Evolutionary conservation across 2,797 vertebrate genomes (phyloP).

Genomic region (Coluber constrictor): DNA sequence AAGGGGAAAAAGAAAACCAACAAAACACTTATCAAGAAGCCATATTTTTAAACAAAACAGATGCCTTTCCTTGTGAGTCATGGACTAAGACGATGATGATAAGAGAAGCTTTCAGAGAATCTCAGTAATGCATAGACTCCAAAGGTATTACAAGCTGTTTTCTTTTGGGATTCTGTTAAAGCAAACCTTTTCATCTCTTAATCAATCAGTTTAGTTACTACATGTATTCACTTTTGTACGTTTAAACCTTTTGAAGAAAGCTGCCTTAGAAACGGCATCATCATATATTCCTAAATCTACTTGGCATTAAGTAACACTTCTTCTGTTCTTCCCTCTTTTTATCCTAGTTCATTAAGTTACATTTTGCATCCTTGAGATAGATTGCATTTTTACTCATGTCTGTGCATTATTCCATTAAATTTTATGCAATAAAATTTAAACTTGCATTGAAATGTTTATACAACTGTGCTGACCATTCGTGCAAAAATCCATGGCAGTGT

Average conservation of each 20-base stretch:
- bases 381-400: background rate
- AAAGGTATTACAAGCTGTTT: slow-evolving; percentile 23
- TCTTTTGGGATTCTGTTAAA: slow-evolving; percentile 25
- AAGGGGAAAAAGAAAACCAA: background rate
- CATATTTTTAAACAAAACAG: background rate
- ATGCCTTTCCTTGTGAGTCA: slow-evolving; percentile 17
- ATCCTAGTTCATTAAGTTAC: background rate
- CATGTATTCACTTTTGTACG: background rate
- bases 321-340: background rate
- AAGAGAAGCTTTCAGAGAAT: slow-evolving; percentile 20
- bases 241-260: slow-evolving; percentile 11
- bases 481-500: background rate
- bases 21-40: background rate
- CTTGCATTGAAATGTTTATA: background rate
- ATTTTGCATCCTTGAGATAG: background rate
- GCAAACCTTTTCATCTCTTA: slow-evolving; percentile 24
- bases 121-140: slow-evolving; percentile 12
- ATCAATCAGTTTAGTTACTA: slow-evolving; percentile 11
- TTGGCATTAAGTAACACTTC: background rate
- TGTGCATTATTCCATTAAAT: background rate
- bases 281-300: background rate
- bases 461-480: background rate
- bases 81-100: slow-evolving; percentile 13
- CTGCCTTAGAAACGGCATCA: background rate
- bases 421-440: background rate